Evolutionary conservation across 1,140 invertebrate genomes (phyloP), one percentile per base, ranked within the genome.

Genomic region (Drosophila subobscura): DNA sequence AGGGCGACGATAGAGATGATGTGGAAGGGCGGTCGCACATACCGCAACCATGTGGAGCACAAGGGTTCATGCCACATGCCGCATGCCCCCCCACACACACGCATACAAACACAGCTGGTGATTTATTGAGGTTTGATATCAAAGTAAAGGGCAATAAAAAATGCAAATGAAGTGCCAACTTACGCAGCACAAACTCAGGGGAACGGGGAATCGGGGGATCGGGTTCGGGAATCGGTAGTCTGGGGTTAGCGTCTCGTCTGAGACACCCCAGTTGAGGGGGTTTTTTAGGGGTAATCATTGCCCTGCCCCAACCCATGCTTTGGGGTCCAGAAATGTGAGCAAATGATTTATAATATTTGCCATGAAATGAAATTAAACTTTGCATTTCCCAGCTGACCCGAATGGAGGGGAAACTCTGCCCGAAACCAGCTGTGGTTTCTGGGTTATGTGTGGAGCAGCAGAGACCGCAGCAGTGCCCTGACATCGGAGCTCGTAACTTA

Each of bases 281-380:
- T 57, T 14, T 67, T 50, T 41, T 16, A 10, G 57, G 72, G 54
- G 75, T 68, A 88, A 78, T 86, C 83, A 86, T 67, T 80, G 61
- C 65, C 42, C 56, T 22, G 1, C 7, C 23, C 41, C 41, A 12
- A 25, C 5, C n/a, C 25, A 20, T 5, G 8, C 10, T 57, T 5
- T 53, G 47, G 49, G 66, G 41, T 49, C 58, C 63, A 20, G 33
- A 73, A 79, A 76, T 85, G 73, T 67, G 67, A 70, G 54, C 83
- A 88, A 88, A 89, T 88, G 83, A 88, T 88, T 88, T 88, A 88
- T 88, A 88, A 88, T 88, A 88, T 88, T 88, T 88, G 78, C 83
- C 79, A 60, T 65, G 64, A 88, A 88, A 89, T 75, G 78, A 88
- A 88, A 88, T 88, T 88, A 88, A 88, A 88, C 84, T 88, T 88